phyloP scores from a whole-genome alignment of 2,888 invertebrate species.

The Kuschelorhynchus macadamiae region DNA sequence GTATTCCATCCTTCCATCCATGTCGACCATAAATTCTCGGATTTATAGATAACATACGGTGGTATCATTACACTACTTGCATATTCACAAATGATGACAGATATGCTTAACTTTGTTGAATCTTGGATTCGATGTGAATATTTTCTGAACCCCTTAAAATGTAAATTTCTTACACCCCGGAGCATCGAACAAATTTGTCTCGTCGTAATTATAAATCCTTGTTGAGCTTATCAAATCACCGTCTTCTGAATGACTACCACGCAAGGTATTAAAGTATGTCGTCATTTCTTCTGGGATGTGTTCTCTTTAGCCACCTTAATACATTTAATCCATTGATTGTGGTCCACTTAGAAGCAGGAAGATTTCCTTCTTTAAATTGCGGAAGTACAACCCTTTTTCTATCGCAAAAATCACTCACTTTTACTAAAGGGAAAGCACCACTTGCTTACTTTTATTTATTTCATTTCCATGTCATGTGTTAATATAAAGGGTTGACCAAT shows the following conservation, averaged over 20 bases:
- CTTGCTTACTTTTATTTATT: conserved; percentile 4
- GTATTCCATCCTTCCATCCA: no score
- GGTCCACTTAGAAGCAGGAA: no score
- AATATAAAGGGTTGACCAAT: conserved; percentile 8
- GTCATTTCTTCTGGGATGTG: not conserved
- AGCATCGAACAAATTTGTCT: conserved; percentile 5
- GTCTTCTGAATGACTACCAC: not conserved
- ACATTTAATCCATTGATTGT: no score
- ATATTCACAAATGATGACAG: not conserved
- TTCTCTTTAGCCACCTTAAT: not conserved
- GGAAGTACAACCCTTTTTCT: no score
- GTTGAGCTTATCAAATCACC: not conserved
- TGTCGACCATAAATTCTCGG: not conserved
- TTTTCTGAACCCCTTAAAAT: conserved; percentile 5
- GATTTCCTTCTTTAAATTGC: no score
- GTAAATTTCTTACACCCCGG: conserved; percentile 5
- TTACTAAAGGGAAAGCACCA: conserved; percentile 15
- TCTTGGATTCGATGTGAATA: not conserved
- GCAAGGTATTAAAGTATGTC: not conserved
- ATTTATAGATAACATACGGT: not conserved
- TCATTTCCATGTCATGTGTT: not conserved
- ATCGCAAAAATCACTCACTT: not conserved
- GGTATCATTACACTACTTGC: not conserved
- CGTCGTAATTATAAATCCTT: conserved; percentile 2
- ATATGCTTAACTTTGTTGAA: conserved; percentile 7